Base-by-base conservation (phyloP, 1,140 invertebrate species). In the Ceratitis capitata region DNA sequence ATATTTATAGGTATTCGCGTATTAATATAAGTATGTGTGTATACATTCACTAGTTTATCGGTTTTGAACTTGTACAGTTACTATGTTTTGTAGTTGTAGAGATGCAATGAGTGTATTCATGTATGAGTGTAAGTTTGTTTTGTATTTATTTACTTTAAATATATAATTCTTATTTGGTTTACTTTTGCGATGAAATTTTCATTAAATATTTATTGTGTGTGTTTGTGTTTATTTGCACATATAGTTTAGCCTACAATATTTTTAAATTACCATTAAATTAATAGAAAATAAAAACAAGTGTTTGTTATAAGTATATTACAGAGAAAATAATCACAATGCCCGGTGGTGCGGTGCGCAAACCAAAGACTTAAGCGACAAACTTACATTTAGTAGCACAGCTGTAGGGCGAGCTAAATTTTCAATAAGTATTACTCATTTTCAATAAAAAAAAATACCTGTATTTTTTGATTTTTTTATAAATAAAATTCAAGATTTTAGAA, bases 371-470 rank as follows among this genome's bases (percentile, higher is more conserved):
- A 78, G 69, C 69, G 23, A 78, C 23, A 19, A 78, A 88, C 89
- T 90, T 90, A 90, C 87, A 89, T 86, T 90, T 90, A 90, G 89
- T 90, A 90, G 89, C 89, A 90, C 89, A 90, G 89, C 88, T 90
- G 88, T 88, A 47, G 69, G 42, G 23, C 39, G 69, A 78, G 69
- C 39, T 23, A 78, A 10, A 39, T n/a, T 78, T 78, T 45, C 39
- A n/a, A 78, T 9, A 78, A 78, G 69, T n/a, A 39, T 23, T 10
- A 39, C 2, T 0, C 16, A 78, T 39, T 39, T 26, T 23, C 16
- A 78, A 6, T 69, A 23, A 78, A 42, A 78, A 32, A 78, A 78
- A 45, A 78, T 78, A 78, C 69, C 69, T 45, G 35, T 45, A 78
- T 78, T 23, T 29, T 2, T 64, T 16, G 19, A 16, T n/a, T 64